Percentiles rank a stretch among this genome's conserved stretches.
phyloP scores from a whole-genome alignment of 2,113 vertebrate species.

The Eonycteris spelaea region DNA sequence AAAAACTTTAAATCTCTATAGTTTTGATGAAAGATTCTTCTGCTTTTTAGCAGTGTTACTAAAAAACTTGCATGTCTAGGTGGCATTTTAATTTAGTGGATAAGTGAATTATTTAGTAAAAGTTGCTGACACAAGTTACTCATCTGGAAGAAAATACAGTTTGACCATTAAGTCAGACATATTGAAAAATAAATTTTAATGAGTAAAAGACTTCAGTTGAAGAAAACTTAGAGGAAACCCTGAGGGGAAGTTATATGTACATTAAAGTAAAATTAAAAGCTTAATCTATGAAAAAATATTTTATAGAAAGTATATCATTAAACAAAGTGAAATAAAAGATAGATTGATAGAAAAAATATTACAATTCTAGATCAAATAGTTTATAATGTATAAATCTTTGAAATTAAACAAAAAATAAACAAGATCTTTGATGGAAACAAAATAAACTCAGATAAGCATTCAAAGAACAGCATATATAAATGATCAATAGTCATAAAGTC shows the following conservation, averaged over 20 bases:
- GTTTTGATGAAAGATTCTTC: background rate
- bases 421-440: background rate
- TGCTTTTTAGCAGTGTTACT: background rate
- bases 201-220: background rate
- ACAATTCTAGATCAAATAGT: background rate
- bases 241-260: background rate
- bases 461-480: background rate
- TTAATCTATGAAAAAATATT: background rate
- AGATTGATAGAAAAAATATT: background rate
- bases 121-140: background rate
- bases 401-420: background rate
- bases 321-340: background rate
- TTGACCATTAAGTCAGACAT: background rate
- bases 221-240: background rate
- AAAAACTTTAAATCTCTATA: background rate
- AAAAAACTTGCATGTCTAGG: background rate
- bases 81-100: background rate
- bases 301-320: background rate
- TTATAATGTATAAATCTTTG: background rate
- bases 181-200: background rate
- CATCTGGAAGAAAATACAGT: background rate
- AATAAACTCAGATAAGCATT: background rate
- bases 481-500: background rate
- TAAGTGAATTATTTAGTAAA: constrained; percentile 4
- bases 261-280: background rate